A percentile compares a stretch with the other conserved stretches of the same genome.
phyloP scores from a whole-genome alignment of 2,888 invertebrate species.

The Drosophila merina region DNA sequence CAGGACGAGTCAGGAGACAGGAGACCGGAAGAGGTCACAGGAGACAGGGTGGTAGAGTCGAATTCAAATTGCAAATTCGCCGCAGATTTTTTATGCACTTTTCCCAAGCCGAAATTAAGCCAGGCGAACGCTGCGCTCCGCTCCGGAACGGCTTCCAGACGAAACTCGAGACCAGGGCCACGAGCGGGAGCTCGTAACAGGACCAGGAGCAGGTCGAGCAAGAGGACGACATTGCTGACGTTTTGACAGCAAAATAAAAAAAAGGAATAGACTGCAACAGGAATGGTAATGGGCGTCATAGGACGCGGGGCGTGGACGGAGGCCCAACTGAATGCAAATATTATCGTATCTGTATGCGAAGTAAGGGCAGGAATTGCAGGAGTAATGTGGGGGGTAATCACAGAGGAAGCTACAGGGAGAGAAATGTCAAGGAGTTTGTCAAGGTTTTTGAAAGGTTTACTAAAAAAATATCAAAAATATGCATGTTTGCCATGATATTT shows the following conservation, averaged over 20 bases:
- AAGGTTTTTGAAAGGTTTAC: background rate
- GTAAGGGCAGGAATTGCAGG: slow-evolving; percentile 12
- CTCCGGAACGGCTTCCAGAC: slow-evolving; percentile 68
- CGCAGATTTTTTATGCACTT: slow-evolving; percentile 79
- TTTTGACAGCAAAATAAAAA: slow-evolving; percentile 73
- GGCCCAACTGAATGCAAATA: slow-evolving; percentile 76
- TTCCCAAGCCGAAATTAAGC: slow-evolving; percentile 76
- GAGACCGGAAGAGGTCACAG: slow-evolving; percentile 41
- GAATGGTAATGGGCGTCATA: slow-evolving; percentile 19
- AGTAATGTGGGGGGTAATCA: slow-evolving; percentile 19
- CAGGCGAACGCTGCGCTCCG: slow-evolving; percentile 64
- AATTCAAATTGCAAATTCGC: slow-evolving; percentile 78
- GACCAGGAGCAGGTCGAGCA: slow-evolving; percentile 28
- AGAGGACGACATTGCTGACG: slow-evolving; percentile 58
- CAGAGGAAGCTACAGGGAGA: slow-evolving; percentile 2
- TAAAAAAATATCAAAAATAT: background rate
- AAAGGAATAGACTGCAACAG: slow-evolving; percentile 54
- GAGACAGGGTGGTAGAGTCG: slow-evolving; percentile 50
- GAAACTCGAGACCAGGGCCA: slow-evolving; percentile 26
- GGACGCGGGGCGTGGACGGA: slow-evolving; percentile 22
- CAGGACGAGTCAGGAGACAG: slow-evolving; percentile 28
- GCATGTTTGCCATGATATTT: too few relatives aligned
- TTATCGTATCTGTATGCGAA: slow-evolving; percentile 71
- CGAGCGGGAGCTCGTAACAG: slow-evolving; percentile 10
- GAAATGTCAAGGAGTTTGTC: background rate